Conservation (phyloP, 2,888 invertebrate species). For the Urechis unicinctus region DNA sequence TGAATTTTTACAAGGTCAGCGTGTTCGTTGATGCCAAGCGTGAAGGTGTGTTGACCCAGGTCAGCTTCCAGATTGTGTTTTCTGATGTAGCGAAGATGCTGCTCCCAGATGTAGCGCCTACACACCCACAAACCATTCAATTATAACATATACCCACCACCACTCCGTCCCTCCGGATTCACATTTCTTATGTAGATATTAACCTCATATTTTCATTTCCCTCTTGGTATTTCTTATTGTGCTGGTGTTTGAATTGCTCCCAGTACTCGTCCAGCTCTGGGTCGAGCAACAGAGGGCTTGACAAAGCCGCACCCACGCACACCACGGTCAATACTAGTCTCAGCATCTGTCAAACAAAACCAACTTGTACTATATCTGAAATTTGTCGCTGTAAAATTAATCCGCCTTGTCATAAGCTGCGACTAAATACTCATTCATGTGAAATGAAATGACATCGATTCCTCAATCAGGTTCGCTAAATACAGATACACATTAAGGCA, state of each 20-base stretch:
- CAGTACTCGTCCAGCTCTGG: background rate
- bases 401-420: no score
- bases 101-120: background rate
- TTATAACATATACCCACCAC: no score
- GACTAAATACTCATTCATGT: no score
- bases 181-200: no score
- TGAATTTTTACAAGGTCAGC: conserved; percentile 24
- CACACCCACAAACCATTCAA: background rate
- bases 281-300: background rate
- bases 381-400: no score
- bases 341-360: background rate
- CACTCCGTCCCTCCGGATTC: no score
- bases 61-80: conserved; percentile 19
- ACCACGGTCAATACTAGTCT: background rate
- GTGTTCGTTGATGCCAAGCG: conserved; percentile 24
- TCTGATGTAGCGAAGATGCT: conserved; percentile 7
- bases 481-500: no score
- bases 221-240: background rate
- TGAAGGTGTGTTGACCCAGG: conserved; percentile 18
- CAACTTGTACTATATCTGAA: no score
- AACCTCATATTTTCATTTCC: background rate
- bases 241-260: background rate
- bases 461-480: no score
- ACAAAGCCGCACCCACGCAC: background rate
- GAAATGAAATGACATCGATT: no score